Conservation (phyloP, 53 echinoderm and acorn worm genomes). For the Luidia sarsii region DNA sequence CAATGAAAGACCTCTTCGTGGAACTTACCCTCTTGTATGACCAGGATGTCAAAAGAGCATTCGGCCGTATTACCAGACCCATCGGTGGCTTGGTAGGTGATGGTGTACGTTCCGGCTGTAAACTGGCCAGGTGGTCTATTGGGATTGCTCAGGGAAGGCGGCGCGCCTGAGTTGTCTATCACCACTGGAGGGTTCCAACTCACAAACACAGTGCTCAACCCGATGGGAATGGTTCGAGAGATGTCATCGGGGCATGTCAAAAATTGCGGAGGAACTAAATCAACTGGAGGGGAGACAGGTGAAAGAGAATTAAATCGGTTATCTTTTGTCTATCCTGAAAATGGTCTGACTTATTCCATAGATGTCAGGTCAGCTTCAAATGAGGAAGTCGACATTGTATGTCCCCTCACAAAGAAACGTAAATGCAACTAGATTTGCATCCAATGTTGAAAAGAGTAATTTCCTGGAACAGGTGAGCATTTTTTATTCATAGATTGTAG, state of each 20-base stretch:
- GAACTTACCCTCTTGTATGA: constrained; percentile 1
- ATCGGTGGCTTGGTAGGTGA: constrained; percentile 6
- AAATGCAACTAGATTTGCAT: too few species aligned
- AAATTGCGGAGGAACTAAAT: neutral
- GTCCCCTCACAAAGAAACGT: too few species aligned
- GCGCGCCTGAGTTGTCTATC: constrained; percentile 4
- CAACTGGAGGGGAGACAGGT: neutral
- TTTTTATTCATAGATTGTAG: too few species aligned
- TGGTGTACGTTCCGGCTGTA: neutral
- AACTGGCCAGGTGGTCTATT: neutral
- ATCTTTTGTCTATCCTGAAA: too few species aligned
- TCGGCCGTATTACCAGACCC: constrained; percentile 2
- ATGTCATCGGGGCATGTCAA: neutral
- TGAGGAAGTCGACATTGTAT: too few species aligned
- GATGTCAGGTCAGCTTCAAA: too few species aligned
- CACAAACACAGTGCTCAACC: neutral
- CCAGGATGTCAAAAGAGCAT: neutral
- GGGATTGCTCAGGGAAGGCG: neutral
- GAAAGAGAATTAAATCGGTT: neutral
- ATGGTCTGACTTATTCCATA: too few species aligned
- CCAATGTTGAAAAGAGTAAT: too few species aligned
- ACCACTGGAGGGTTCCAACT: constrained; percentile 22
- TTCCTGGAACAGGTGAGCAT: too few species aligned
- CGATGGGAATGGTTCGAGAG: neutral
- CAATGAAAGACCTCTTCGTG: too few species aligned